A percentile compares a stretch with the other conserved stretches of the same genome.
Conservation (phyloP, 2,113 vertebrate genomes). For the Aegithalos caudatus region DNA sequence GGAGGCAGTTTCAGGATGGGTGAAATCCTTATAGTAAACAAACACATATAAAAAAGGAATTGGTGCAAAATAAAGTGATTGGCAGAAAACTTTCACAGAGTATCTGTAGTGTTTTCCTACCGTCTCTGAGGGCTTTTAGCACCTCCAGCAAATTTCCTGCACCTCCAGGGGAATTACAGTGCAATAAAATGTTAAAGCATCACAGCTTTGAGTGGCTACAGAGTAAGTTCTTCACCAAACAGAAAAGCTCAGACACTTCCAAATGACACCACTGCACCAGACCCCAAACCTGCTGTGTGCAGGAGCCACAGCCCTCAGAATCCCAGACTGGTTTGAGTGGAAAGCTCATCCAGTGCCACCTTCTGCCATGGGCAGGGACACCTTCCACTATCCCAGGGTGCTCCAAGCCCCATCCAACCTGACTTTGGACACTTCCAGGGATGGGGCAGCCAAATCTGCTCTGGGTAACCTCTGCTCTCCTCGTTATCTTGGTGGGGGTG, state of each 20-base stretch:
- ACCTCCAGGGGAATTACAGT: constrained; percentile 27
- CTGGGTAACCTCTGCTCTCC: not conserved
- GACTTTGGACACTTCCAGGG: not conserved
- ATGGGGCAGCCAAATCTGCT: not conserved
- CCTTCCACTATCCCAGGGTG: not conserved
- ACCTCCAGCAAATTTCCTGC: constrained; percentile 32
- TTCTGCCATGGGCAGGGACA: not conserved
- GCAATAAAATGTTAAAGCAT: constrained; percentile 36
- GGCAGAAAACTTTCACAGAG: not conserved
- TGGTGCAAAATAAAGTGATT: not conserved
- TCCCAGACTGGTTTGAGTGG: not conserved
- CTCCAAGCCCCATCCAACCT: not conserved
- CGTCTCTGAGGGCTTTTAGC: not conserved
- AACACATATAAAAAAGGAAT: constrained; percentile 20
- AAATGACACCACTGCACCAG: not conserved
- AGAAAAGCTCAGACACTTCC: not conserved
- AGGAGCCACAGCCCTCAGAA: not conserved
- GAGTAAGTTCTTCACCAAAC: not conserved
- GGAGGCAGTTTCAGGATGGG: not conserved
- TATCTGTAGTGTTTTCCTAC: not conserved
- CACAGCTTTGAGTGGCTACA: not conserved
- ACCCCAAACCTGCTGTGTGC: not conserved
- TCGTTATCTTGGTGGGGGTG: fast-evolving
- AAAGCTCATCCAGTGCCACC: not conserved
- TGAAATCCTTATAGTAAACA: constrained; percentile 9